Percentiles rank a stretch among this genome's conserved stretches.
Conservation (phyloP, 2,113 vertebrate species). For the Tursiops truncatus region DNA sequence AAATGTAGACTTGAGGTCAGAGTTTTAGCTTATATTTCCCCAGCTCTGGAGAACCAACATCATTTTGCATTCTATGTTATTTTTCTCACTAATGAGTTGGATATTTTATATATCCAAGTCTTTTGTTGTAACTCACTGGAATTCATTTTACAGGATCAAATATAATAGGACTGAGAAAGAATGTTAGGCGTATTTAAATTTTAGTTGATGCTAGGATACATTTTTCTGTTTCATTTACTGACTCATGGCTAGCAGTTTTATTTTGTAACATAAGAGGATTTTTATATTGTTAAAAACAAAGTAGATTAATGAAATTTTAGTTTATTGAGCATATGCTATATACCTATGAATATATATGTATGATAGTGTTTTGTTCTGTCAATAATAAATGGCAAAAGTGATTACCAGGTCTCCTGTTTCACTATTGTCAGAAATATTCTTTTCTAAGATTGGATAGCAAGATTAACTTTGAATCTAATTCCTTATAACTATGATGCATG, state of each 20-base stretch:
- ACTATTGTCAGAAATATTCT: slow-evolving; percentile 30
- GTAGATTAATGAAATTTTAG: slow-evolving; percentile 36
- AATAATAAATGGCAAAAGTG: background rate
- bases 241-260: background rate
- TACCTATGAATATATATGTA: slow-evolving; percentile 3
- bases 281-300: slow-evolving; percentile 43
- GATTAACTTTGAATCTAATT: slow-evolving; percentile 53
- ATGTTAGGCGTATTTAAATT: background rate
- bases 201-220: slow-evolving; percentile 25
- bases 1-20: background rate
- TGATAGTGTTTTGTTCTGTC: background rate
- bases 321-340: slow-evolving; percentile 1
- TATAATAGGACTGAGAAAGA: background rate
- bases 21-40: slow-evolving; percentile 52
- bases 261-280: slow-evolving; percentile 33
- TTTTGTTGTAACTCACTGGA: slow-evolving; percentile 23
- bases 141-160: slow-evolving; percentile 29
- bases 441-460: slow-evolving; percentile 53
- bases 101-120: slow-evolving; percentile 36
- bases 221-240: slow-evolving; percentile 48
- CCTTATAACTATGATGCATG: background rate
- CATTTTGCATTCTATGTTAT: slow-evolving; percentile 6
- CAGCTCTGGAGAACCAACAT: background rate
- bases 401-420: background rate
- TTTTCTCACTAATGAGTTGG: slow-evolving; percentile 47